Evolutionary conservation across 2,888 invertebrate genomes (phyloP).

Genomic region (Molorchus minor): DNA sequence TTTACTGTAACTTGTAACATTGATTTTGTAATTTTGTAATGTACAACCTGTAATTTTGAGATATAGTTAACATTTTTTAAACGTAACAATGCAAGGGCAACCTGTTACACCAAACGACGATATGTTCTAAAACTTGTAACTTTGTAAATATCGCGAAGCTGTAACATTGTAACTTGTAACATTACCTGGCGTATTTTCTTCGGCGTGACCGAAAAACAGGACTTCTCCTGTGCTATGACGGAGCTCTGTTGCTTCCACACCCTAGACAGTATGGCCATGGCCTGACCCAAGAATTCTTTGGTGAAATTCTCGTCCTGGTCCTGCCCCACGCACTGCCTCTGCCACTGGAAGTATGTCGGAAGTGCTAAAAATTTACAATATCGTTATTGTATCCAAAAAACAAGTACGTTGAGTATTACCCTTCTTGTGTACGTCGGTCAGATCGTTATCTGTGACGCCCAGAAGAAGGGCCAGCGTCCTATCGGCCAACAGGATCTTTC

Average conservation of each 20-base stretch:
- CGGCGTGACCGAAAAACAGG: constrained; percentile 77
- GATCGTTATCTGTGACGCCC: constrained; percentile 78
- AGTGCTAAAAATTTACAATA: constrained; percentile 65
- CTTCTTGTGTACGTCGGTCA: constrained; percentile 74
- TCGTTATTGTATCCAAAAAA: background rate
- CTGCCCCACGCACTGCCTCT: constrained; percentile 76
- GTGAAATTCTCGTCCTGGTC: constrained; percentile 88
- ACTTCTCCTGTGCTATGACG: constrained; percentile 62
- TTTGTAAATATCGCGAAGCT: too few relatives aligned
- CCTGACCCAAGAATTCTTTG: constrained; percentile 83
- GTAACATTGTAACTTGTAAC: too few relatives aligned
- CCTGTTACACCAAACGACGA: too few relatives aligned
- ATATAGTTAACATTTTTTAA: too few relatives aligned
- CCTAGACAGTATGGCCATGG: constrained; percentile 77
- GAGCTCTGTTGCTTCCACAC: constrained; percentile 63
- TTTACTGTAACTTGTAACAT: too few relatives aligned
- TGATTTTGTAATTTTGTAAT: too few relatives aligned
- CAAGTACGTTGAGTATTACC: constrained; percentile 62
- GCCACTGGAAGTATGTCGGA: constrained; percentile 81
- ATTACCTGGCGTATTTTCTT: constrained; percentile 80
- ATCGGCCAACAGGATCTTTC: constrained; percentile 72
- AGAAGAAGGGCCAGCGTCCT: constrained; percentile 82
- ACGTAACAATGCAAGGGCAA: too few relatives aligned
- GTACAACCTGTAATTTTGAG: too few relatives aligned
- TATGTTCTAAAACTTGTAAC: background rate